Base-by-base conservation (phyloP, 2,888 invertebrate genomes). In the Apotomis turbidana region DNA sequence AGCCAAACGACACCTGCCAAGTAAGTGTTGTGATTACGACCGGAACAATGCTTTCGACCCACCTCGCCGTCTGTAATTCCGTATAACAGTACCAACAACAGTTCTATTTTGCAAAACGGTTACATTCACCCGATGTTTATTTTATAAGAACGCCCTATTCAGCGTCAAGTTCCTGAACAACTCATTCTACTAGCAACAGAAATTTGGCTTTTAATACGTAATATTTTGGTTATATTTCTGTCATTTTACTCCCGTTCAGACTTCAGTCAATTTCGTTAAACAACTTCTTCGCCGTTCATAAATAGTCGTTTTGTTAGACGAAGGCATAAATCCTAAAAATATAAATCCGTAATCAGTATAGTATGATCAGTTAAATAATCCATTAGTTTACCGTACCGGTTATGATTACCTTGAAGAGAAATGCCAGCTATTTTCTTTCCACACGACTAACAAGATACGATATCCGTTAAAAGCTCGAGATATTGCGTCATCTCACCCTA, bases 1-100 rank as follows among this genome's bases (percentile, higher is more conserved):
- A 44, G 12, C 49, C 51, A 51, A 67, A 57, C 62, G 52, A 36
- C 68, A 58, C 51, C 57, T 58, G 36, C 8, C 12, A 15, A 61
- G 63, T 15, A 15, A 61, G 63, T 72, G 68, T 72, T 72, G 68
- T 72, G 68, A 68, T 68, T 72, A 72, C 63, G 63, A 59, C 68
- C 72, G 68, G 68, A 72, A 72, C 68, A 72, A 68, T 68, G 58
- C 57, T 71, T 68, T 57, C 51, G 57, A 68, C 15, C 58, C 58
- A 58, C 51, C 58, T 68, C 44, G 51, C 44, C 58, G 68, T 68
- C 67, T 62, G 67, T 58, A 51, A 72, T 72, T 68, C 54, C 59
- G 63, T 41, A 68, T 72, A 72, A 72, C 72, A 72, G 68, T 72
- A 52, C 10, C 27, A 63, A 68, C 44, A 68, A 68, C 68, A 63